phyloP scores from a whole-genome alignment of 1,140 invertebrate genomes.

The Oscheius sp. region DNA sequence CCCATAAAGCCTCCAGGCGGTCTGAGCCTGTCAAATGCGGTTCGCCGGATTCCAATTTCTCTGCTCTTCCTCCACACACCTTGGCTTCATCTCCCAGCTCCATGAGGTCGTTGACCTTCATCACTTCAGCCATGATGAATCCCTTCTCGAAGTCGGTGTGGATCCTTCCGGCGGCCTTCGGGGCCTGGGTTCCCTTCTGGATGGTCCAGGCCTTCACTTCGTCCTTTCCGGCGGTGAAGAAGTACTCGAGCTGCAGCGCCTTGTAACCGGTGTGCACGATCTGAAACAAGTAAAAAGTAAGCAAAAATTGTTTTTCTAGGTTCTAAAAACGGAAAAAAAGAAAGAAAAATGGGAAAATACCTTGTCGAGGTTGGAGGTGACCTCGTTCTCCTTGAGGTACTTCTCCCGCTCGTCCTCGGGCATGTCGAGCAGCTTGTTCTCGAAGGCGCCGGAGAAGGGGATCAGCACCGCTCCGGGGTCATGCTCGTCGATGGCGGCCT shows the following conservation, averaged over 20 bases:
- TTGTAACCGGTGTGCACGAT: slow-evolving; percentile 97
- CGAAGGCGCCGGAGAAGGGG: slow-evolving; percentile 83
- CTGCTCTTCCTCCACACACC: too few relatives aligned
- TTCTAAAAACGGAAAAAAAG: too few relatives aligned
- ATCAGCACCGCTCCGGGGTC: slow-evolving; percentile 77
- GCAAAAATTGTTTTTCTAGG: background rate
- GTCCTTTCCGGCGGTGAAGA: slow-evolving; percentile 91
- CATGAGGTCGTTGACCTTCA: slow-evolving; percentile 96
- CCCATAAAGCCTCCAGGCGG: too few relatives aligned
- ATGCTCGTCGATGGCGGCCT: slow-evolving; percentile 94
- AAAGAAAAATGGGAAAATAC: background rate
- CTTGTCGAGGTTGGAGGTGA: slow-evolving; percentile 81
- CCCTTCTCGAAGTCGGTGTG: slow-evolving; percentile 99
- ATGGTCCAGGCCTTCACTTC: slow-evolving; percentile 99
- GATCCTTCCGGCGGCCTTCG: slow-evolving; percentile 93
- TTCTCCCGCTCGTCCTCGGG: slow-evolving; percentile 73
- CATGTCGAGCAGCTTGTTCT: slow-evolving; percentile 83
- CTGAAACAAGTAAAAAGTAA: slow-evolving; percentile 34
- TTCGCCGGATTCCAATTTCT: too few relatives aligned
- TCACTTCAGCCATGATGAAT: slow-evolving; percentile 99
- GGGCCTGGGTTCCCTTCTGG: slow-evolving; percentile 93
- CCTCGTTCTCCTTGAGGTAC: slow-evolving; percentile 72
- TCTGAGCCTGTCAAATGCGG: too few relatives aligned
- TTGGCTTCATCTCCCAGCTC: slow-evolving; percentile 82
- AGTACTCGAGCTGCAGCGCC: slow-evolving; percentile 85